These are phyloP conservation scores for Chrysemys picta DNA, from an alignment of 2,113 vertebrate genomes.

Conservation along the genomic window DNA sequence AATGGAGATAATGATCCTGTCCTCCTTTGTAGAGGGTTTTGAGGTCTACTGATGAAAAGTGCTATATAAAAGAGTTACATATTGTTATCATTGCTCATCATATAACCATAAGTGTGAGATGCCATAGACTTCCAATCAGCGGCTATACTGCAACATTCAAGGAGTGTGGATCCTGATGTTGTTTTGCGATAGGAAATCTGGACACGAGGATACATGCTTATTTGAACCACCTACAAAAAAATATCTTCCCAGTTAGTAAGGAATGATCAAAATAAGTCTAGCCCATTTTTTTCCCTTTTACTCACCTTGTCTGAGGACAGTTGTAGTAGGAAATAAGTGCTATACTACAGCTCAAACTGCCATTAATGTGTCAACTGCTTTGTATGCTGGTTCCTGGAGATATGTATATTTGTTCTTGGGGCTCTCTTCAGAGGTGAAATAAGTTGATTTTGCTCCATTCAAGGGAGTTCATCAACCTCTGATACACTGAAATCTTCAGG, in stretches of 20 bases:
- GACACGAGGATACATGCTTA: background rate
- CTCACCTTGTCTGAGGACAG: background rate
- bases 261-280: background rate
- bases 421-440: background rate
- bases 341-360: background rate
- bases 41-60: background rate
- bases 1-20: background rate
- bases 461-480: background rate
- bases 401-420: background rate
- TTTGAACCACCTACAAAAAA: background rate
- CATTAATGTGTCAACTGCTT: background rate
- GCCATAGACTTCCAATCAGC: background rate
- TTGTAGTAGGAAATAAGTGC: background rate
- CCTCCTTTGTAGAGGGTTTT: background rate
- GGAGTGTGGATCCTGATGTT: background rate
- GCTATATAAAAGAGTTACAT: background rate
- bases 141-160: background rate
- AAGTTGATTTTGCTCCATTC: background rate
- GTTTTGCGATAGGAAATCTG: background rate
- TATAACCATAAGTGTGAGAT: background rate
- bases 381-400: background rate
- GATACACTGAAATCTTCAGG: constrained; percentile 28
- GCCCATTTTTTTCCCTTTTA: background rate
- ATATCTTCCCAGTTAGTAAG: background rate
- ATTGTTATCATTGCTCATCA: background rate